A percentile compares a stretch with the other conserved stretches of the same genome.
Conservation (phyloP, 2,797 vertebrate species). For the Neoniphon sammara region DNA sequence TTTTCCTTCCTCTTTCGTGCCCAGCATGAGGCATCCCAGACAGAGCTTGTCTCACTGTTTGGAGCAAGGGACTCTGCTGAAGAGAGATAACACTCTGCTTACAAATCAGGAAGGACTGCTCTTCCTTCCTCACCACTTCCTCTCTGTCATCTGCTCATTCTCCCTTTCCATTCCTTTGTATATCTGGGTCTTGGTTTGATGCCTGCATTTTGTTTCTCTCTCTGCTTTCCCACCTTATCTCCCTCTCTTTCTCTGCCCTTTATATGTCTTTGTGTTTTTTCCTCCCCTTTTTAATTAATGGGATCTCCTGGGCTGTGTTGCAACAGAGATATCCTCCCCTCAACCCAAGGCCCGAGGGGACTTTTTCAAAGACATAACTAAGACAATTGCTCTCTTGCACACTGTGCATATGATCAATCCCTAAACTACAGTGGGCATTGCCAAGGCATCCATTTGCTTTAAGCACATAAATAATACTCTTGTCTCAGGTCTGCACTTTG, state of each 20-base stretch:
- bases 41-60: slow-evolving; percentile 10
- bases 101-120: slow-evolving; percentile 56
- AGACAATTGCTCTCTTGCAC: slow-evolving; percentile 42
- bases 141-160: slow-evolving; percentile 23
- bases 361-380: slow-evolving; percentile 52
- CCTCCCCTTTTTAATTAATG: slow-evolving; percentile 53
- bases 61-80: slow-evolving; percentile 35
- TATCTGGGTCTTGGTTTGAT: slow-evolving; percentile 34
- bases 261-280: slow-evolving; percentile 48
- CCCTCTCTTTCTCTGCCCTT: slow-evolving; percentile 42
- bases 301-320: slow-evolving; percentile 35
- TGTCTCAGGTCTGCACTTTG: slow-evolving; percentile 16
- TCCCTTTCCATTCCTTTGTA: slow-evolving; percentile 27
- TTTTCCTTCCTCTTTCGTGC: slow-evolving; percentile 21
- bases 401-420: slow-evolving; percentile 21
- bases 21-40: slow-evolving; percentile 22
- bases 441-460: slow-evolving; percentile 30
- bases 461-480: slow-evolving; percentile 33
- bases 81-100: slow-evolving; percentile 61
- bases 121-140: slow-evolving; percentile 67
- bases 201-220: slow-evolving; percentile 7
- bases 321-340: slow-evolving; percentile 25
- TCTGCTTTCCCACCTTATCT: slow-evolving; percentile 6
- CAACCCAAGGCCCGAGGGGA: slow-evolving; percentile 28
- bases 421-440: slow-evolving; percentile 23